phyloP scores from a whole-genome alignment of 53 echinoderm and acorn worm genomes.

The Patiria pectinifera region DNA sequence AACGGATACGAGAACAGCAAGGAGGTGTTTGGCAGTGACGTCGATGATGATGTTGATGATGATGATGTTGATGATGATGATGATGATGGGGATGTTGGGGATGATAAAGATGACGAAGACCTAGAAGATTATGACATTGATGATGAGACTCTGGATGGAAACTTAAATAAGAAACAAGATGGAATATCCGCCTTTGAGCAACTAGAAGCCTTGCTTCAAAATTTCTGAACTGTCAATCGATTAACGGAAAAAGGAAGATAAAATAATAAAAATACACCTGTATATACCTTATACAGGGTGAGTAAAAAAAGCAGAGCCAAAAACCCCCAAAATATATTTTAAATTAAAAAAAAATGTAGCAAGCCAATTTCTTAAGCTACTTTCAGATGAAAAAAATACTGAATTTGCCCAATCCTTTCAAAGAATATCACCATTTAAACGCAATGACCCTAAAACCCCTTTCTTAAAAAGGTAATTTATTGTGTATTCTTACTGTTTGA shows the following conservation, averaged over 20 bases:
- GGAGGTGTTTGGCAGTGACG: background rate
- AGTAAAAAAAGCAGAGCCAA: too few relatives aligned
- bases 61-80: background rate
- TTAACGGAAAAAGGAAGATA: background rate
- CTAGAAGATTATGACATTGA: background rate
- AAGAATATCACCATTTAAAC: too few relatives aligned
- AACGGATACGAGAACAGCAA: background rate
- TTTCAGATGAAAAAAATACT: too few relatives aligned
- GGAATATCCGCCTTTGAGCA: slow-evolving; percentile 33
- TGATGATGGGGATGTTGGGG: too few relatives aligned
- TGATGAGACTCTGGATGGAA: background rate
- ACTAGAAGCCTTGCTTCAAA: slow-evolving; percentile 11
- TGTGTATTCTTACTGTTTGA: too few relatives aligned
- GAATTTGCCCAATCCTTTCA: too few relatives aligned
- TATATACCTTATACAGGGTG: background rate
- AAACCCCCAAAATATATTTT: too few relatives aligned
- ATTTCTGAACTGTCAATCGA: background rate
- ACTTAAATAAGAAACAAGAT: background rate
- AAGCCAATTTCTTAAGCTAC: too few relatives aligned
- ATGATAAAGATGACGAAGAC: background rate
- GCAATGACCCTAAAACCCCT: too few relatives aligned
- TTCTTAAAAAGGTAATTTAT: too few relatives aligned
- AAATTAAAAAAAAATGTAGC: too few relatives aligned
- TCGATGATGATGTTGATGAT: background rate
- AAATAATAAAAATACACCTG: too few relatives aligned